Conservation (phyloP, 2,113 vertebrate genomes). For the Notothenia rossii region DNA sequence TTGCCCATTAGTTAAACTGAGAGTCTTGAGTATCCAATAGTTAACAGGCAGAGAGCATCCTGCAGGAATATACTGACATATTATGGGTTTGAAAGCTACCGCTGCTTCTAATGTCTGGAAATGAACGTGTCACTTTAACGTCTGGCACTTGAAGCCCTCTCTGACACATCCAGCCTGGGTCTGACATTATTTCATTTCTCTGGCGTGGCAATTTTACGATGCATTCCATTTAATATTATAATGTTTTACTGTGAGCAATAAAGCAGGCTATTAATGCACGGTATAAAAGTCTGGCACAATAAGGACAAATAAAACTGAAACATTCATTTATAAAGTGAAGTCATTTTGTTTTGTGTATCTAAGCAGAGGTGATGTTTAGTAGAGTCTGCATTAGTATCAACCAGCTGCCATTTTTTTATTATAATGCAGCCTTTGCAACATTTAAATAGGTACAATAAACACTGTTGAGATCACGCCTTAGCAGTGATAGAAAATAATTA, state of each 20-base stretch:
- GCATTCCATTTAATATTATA: conserved; percentile 53
- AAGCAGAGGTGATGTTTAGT: conserved; percentile 1
- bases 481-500: background rate
- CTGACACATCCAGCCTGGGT: conserved; percentile 37
- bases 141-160: conserved; percentile 22
- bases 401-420: background rate
- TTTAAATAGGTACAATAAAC: background rate
- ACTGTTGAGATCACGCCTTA: background rate
- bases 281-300: conserved; percentile 15
- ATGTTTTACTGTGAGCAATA: conserved; percentile 56
- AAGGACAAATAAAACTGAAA: background rate
- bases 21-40: conserved; percentile 11
- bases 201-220: conserved; percentile 39
- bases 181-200: conserved; percentile 54
- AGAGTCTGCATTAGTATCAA: background rate
- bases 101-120: conserved; percentile 57
- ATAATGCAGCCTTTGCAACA: background rate
- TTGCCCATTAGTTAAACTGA: background rate
- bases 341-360: background rate
- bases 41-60: conserved; percentile 23
- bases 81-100: conserved; percentile 39
- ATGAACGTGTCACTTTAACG: conserved; percentile 66
- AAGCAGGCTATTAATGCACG: conserved; percentile 27
- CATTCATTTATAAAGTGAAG: conserved; percentile 17
- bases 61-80: conserved; percentile 69